Conservation (phyloP, 2,888 invertebrate species). For the Pteria penguin region DNA sequence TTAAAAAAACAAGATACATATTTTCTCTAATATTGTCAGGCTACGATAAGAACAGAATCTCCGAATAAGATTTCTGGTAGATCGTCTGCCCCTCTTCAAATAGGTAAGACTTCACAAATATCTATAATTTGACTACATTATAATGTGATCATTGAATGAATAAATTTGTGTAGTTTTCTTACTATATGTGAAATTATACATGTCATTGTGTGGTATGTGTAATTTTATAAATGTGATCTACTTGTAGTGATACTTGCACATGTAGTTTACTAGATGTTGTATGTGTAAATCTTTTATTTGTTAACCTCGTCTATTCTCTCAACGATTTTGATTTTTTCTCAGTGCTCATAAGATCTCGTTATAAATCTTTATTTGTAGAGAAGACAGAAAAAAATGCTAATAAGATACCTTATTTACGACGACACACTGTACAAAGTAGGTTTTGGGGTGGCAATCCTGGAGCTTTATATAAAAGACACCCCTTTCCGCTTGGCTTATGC, state of each 20-base stretch:
- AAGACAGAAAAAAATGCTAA: slow-evolving; percentile 11
- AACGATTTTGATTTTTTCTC: not conserved
- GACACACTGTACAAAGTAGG: slow-evolving; percentile 14
- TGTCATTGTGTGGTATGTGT: too few species aligned
- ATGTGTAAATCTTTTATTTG: not conserved
- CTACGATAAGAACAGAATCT: slow-evolving; percentile 76
- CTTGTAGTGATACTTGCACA: too few species aligned
- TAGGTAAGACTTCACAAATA: slow-evolving; percentile 4
- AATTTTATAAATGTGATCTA: too few species aligned
- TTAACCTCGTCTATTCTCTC: slow-evolving; percentile 2
- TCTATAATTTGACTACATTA: not conserved
- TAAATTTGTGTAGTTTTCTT: too few species aligned
- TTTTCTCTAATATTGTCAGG: slow-evolving; percentile 59
- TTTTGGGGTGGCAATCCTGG: not conserved
- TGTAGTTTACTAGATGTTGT: slow-evolving; percentile 18
- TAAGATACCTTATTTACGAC: slow-evolving; percentile 20
- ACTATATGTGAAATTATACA: too few species aligned
- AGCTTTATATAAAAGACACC: too few species aligned
- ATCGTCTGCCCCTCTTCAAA: slow-evolving; percentile 8
- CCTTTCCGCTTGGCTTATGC: not conserved
- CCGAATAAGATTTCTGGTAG: slow-evolving; percentile 56
- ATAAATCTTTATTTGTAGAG: slow-evolving; percentile 22
- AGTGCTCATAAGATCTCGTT: not conserved
- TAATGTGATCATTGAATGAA: slow-evolving; percentile 11
- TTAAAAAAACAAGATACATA: too few species aligned